Evolutionary conservation across 1,140 invertebrate species (phyloP).

Genomic region (Spodoptera frugiperda): DNA sequence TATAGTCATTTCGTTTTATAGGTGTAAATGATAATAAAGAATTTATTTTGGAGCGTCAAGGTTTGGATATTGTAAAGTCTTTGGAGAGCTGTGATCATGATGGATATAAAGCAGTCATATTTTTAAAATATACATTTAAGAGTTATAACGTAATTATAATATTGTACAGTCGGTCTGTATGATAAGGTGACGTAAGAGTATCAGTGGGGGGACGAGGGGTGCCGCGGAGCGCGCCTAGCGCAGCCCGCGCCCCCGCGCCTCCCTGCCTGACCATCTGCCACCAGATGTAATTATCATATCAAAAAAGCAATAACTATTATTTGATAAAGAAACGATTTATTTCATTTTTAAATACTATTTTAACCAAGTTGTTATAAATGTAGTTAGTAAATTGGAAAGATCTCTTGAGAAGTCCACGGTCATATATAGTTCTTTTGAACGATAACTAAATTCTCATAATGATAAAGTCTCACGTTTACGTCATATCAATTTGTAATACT

Average conservation of each 20-base stretch:
- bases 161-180: slow-evolving; percentile 60
- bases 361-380: slow-evolving; percentile 83
- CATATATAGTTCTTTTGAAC: slow-evolving; percentile 85
- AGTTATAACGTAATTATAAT: slow-evolving; percentile 79
- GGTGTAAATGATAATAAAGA: slow-evolving; percentile 83
- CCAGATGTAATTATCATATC: slow-evolving; percentile 80
- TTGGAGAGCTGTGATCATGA: slow-evolving; percentile 85
- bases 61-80: slow-evolving; percentile 83
- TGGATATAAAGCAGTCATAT: slow-evolving; percentile 85
- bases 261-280: slow-evolving; percentile 51
- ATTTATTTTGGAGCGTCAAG: slow-evolving; percentile 84
- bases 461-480: slow-evolving; percentile 75
- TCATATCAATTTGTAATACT: slow-evolving; percentile 82
- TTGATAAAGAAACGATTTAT: slow-evolving; percentile 78
- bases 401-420: slow-evolving; percentile 81
- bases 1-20: slow-evolving; percentile 86
- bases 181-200: slow-evolving; percentile 27
- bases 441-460: slow-evolving; percentile 74
- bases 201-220: slow-evolving; percentile 4
- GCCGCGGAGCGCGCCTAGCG: neutral
- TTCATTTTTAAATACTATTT: slow-evolving; percentile 83
- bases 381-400: slow-evolving; percentile 85
- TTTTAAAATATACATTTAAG: slow-evolving; percentile 84
- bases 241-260: slow-evolving; percentile 13
- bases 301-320: slow-evolving; percentile 85